Conservation (phyloP, 2,113 vertebrate genomes). For the Gymnorhina tibicen region DNA sequence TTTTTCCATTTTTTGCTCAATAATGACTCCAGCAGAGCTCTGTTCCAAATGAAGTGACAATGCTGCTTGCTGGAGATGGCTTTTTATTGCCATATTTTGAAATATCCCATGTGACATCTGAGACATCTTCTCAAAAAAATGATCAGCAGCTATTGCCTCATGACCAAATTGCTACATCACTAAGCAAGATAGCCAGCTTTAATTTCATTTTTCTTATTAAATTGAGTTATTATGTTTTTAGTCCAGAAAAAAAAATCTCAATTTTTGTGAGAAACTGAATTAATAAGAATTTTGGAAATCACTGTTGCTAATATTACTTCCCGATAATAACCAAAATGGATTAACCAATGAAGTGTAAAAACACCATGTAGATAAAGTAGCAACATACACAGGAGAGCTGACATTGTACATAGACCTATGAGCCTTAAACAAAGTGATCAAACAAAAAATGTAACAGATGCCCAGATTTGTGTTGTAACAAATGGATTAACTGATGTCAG, state of each 20-base stretch:
- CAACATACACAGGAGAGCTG: neutral
- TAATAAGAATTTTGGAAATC: neutral
- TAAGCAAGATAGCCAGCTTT: neutral
- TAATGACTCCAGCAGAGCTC: neutral
- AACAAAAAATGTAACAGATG: constrained; percentile 28
- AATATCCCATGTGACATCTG: neutral
- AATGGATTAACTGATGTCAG: constrained; percentile 23
- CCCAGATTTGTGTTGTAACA: neutral
- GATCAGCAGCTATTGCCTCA: neutral
- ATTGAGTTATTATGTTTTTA: neutral
- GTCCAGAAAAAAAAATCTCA: neutral
- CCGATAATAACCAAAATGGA: neutral
- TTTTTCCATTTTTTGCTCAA: neutral
- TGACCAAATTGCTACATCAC: neutral
- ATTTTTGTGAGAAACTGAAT: neutral
- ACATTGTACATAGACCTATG: neutral
- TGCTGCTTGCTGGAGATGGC: neutral
- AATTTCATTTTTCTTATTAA: neutral
- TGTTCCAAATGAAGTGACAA: neutral
- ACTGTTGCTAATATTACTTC: neutral
- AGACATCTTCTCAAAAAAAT: neutral
- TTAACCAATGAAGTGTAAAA: neutral
- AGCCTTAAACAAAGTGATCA: neutral
- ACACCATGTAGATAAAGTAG: neutral
- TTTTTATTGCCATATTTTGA: neutral